Evolutionary conservation across 2,797 vertebrate genomes (phyloP).

Genomic region (Pseudocheirus occidentalis): DNA sequence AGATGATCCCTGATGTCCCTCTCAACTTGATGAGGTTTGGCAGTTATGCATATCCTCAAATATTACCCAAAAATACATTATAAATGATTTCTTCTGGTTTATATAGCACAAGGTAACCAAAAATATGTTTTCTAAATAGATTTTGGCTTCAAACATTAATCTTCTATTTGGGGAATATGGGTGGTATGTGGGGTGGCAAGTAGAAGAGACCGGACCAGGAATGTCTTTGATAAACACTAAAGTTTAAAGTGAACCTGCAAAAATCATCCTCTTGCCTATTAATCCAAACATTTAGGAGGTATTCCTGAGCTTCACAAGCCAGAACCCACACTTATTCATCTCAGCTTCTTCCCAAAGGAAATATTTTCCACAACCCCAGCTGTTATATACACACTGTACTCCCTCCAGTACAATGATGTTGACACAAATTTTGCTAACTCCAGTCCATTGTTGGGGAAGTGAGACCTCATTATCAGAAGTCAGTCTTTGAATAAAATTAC

Average conservation of each 20-base stretch:
- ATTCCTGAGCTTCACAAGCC: conserved; percentile 54
- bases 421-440: not conserved
- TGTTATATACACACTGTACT: not conserved
- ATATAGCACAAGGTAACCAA: conserved; percentile 51
- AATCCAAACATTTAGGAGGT: conserved; percentile 49
- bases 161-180: conserved; percentile 1
- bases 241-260: not conserved
- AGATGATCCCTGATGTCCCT: not conserved
- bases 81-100: conserved; percentile 62
- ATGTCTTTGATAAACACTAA: conserved; percentile 12
- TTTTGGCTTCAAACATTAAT: conserved; percentile 17
- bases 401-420: conserved; percentile 56
- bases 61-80: conserved; percentile 70
- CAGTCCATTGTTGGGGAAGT: not conserved
- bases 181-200: not conserved
- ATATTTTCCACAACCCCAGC: conserved; percentile 60
- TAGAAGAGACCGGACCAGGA: not conserved
- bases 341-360: conserved; percentile 59
- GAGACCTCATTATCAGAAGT: not conserved
- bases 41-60: conserved; percentile 68
- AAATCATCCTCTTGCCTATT: conserved; percentile 19
- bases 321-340: conserved; percentile 55
- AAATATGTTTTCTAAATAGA: conserved; percentile 40
- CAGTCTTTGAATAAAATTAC: not conserved
- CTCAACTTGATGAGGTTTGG: conserved; percentile 51